Base-by-base conservation (phyloP, 2,113 vertebrate species). In the Anhinga anhinga region DNA sequence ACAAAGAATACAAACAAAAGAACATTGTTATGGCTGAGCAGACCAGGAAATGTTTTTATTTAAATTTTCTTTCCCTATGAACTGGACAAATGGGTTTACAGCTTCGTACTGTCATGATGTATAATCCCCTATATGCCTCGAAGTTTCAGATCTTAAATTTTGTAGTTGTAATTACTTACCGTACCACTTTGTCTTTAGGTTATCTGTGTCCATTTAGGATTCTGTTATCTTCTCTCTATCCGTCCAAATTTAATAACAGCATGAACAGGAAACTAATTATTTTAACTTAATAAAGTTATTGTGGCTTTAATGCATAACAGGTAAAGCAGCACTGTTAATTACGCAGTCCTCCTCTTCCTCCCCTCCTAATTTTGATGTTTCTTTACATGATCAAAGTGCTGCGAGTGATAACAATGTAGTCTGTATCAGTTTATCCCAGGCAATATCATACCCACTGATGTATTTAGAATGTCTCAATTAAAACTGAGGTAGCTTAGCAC, bases 1-100 rank as follows among this genome's bases (percentile, higher is more conserved):
- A 82, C 94, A 95, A 96, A 97, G 94, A 96, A 90, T 78, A 82
- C 67, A 56, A 96, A 97, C 89, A 87, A 90, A 92, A 89, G 62
- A 84, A 71, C 55, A 36, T 16, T 15, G 63, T 70, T 67, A 89
- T 42, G 58, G 91, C 61, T 82, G 79, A 96, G n/a, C 25, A 61
- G 53, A 52, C 9, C 30, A 55, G 90, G 58, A 78, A 77, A 72
- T 66, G 55, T 55, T 91, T 89, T 93, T 91, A 86, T 96, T 95
- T 93, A 90, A 82, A 85, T 93, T 80, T 94, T 77, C 38, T 63
- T 82, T 95, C 70, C 53, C 58, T 76, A 38, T 90, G 71, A 95
- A 65, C 27, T 82, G 9, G 0, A 50, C 20, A 87, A 22, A 61
- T 66, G 45, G 52, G 84, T 96, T 61, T 72, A 30, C 27, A 76